Conservation (phyloP, 2,888 invertebrate species). For the Anthrax anthrax region DNA sequence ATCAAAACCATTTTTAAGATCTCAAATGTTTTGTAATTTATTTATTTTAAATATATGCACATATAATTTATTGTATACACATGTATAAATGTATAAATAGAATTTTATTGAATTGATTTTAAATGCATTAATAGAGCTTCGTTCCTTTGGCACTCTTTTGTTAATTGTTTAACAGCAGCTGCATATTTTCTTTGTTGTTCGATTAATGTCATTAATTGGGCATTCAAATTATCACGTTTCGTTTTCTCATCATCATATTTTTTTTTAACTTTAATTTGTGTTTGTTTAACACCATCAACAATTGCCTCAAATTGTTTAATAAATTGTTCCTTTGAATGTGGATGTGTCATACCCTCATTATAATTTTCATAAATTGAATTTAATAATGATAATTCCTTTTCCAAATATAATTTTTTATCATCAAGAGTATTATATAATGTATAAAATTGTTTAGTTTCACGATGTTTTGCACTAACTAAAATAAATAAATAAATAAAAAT, state of each 20-base stretch:
- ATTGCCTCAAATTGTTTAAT: conserved; percentile 80
- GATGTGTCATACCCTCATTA: conserved; percentile 70
- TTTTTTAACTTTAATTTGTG: conserved; percentile 57
- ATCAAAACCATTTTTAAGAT: too few relatives aligned
- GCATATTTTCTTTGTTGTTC: conserved; percentile 67
- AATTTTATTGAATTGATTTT: conserved; percentile 24
- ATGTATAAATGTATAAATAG: too few relatives aligned
- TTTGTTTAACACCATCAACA: conserved; percentile 77
- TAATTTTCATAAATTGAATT: conserved; percentile 85
- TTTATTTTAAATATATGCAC: too few relatives aligned
- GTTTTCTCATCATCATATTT: conserved; percentile 51
- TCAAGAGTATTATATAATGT: conserved; percentile 89
- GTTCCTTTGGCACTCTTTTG: conserved; percentile 57
- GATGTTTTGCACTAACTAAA: conserved; percentile 84
- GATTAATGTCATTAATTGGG: conserved; percentile 41
- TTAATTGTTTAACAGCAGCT: conserved; percentile 59
- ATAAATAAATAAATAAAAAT: not conserved
- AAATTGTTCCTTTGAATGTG: conserved; percentile 72
- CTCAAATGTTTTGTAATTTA: too few relatives aligned
- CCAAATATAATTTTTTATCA: conserved; percentile 84
- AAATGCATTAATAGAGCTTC: conserved; percentile 37
- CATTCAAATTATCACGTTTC: conserved; percentile 49
- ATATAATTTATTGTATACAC: too few relatives aligned
- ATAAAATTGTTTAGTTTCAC: conserved; percentile 95
- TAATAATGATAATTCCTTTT: conserved; percentile 75